phyloP scores from a whole-genome alignment of 2,113 vertebrate species.

The Lampris megalopsis region DNA sequence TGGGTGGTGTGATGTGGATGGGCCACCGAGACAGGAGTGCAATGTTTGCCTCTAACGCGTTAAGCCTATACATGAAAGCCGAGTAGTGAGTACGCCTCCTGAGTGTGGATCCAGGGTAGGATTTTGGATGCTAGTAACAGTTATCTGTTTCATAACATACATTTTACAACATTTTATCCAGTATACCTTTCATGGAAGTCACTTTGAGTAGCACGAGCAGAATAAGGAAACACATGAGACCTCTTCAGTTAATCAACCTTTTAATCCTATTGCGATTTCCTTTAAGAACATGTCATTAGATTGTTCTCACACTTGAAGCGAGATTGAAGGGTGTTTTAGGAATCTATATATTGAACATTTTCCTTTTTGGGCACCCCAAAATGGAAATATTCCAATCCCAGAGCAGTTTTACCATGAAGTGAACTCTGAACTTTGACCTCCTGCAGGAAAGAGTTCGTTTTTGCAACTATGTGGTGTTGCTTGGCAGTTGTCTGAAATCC shows the following conservation, averaged over 20 bases:
- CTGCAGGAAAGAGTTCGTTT: conserved; percentile 44
- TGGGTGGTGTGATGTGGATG: not conserved
- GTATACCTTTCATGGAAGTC: not conserved
- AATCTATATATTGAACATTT: not conserved
- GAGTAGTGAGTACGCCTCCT: too few species aligned
- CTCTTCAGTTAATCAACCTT: too few species aligned
- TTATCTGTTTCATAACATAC: too few species aligned
- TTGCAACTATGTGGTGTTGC: conserved; percentile 57
- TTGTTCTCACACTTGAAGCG: not conserved
- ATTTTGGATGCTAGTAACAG: too few species aligned
- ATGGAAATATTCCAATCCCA: conserved; percentile 18
- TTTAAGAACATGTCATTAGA: not conserved
- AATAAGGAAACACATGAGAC: too few species aligned
- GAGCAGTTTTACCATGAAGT: conserved; percentile 60
- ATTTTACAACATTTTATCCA: not conserved
- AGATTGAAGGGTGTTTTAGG: too few species aligned
- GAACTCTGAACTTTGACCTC: conserved; percentile 52
- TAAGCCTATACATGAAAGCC: not conserved
- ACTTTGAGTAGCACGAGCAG: not conserved
- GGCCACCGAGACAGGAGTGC: not conserved
- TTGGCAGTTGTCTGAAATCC: conserved; percentile 46
- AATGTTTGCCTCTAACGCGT: not conserved
- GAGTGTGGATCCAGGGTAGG: too few species aligned
- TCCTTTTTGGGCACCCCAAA: not conserved
- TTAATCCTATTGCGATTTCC: too few species aligned